A percentile compares a stretch with the other conserved stretches of the same genome.
Evolutionary conservation across 2,888 invertebrate genomes (phyloP).

Genomic region (Heliconius hortense): DNA sequence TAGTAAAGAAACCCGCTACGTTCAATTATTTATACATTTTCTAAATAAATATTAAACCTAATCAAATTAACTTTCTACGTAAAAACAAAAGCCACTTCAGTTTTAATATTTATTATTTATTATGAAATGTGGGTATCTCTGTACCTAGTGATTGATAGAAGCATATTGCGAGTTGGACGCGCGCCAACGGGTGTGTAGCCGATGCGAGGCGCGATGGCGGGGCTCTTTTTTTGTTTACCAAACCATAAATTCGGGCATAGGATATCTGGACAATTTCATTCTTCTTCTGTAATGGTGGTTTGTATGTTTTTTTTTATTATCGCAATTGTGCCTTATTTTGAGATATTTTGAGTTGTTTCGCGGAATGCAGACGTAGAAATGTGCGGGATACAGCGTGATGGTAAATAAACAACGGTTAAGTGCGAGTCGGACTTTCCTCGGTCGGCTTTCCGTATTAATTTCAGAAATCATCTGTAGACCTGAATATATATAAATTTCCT

Average conservation of each 20-base stretch:
- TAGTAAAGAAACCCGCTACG: too few relatives aligned
- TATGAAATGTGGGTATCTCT: conserved; percentile 15
- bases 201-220: conserved; percentile 13
- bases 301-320: not conserved
- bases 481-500: too few relatives aligned
- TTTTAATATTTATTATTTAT: conserved; percentile 1
- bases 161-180: conserved; percentile 32
- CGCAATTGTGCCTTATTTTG: not conserved
- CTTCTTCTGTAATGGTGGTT: not conserved
- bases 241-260: conserved; percentile 4
- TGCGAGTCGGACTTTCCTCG: too few relatives aligned
- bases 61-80: not conserved
- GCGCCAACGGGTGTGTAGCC: conserved; percentile 32
- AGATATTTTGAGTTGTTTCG: not conserved
- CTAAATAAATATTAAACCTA: too few relatives aligned
- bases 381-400: not conserved
- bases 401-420: not conserved
- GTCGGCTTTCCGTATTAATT: too few relatives aligned
- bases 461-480: too few relatives aligned
- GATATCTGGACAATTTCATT: conserved; percentile 4
- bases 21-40: too few relatives aligned
- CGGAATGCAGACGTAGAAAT: not conserved
- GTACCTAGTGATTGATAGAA: conserved; percentile 31
- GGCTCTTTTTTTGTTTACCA: not conserved
- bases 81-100: not conserved